A percentile compares a stretch with the other conserved stretches of the same genome.
These are phyloP conservation scores for Xestia rhomboidea DNA, from an alignment of 2,888 invertebrate genomes.

Conservation along the genomic window DNA sequence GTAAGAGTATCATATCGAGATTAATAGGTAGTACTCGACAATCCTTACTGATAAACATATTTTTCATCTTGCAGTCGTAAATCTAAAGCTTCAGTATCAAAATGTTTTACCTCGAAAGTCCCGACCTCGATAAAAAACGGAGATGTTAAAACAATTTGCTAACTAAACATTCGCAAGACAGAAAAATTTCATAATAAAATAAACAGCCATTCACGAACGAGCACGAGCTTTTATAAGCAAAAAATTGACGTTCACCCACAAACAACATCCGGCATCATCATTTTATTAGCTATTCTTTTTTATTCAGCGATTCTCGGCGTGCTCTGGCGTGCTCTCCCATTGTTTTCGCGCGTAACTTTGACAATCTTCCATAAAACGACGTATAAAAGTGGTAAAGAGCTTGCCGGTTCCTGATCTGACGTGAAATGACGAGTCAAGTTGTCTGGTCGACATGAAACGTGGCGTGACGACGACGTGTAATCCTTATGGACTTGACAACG, in stretches of 20 bases:
- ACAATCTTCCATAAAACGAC: slow-evolving; percentile 74
- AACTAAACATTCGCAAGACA: slow-evolving; percentile 55
- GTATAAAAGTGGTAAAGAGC: slow-evolving; percentile 72
- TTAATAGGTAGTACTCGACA: slow-evolving; percentile 25
- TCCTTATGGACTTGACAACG: slow-evolving; percentile 78
- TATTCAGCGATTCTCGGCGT: slow-evolving; percentile 67
- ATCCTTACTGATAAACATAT: slow-evolving; percentile 22
- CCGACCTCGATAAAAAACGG: slow-evolving; percentile 41
- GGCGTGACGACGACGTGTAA: slow-evolving; percentile 75
- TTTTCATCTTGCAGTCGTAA: slow-evolving; percentile 28
- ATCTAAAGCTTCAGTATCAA: slow-evolving; percentile 34
- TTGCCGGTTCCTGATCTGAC: slow-evolving; percentile 65
- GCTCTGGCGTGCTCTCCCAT: slow-evolving; percentile 67
- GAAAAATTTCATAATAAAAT: slow-evolving; percentile 60
- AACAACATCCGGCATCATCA: slow-evolving; percentile 69
- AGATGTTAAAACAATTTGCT: slow-evolving; percentile 59
- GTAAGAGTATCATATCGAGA: slow-evolving; percentile 9
- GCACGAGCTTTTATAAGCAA: slow-evolving; percentile 61
- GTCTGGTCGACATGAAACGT: slow-evolving; percentile 71
- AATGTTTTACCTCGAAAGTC: slow-evolving; percentile 45
- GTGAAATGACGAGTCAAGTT: slow-evolving; percentile 74
- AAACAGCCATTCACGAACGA: slow-evolving; percentile 55
- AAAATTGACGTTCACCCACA: slow-evolving; percentile 67
- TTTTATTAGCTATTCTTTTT: slow-evolving; percentile 70
- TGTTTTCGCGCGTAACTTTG: slow-evolving; percentile 74